These are phyloP conservation scores for Gonioctena quinquepunctata DNA, from an alignment of 1,140 invertebrate genomes.

Conservation along the genomic window DNA sequence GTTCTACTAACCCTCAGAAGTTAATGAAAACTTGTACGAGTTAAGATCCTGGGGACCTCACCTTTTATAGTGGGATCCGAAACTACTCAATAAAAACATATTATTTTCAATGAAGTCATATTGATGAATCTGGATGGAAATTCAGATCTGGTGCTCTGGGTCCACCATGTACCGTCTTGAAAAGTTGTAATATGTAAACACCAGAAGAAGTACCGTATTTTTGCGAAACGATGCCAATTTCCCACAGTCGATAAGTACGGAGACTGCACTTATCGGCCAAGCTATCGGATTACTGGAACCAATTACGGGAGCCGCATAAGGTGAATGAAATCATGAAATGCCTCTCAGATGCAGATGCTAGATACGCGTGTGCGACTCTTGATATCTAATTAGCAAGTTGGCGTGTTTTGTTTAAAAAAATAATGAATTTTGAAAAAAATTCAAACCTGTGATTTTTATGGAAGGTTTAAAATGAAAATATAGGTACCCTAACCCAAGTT, in stretches of 20 bases:
- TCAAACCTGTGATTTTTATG: too few species aligned
- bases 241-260: slow-evolving; percentile 36
- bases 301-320: slow-evolving; percentile 47
- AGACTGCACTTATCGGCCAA: slow-evolving; percentile 38
- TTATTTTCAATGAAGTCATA: too few species aligned
- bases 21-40: too few species aligned
- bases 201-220: slow-evolving; percentile 22
- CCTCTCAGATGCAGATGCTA: slow-evolving; percentile 38
- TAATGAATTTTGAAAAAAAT: not conserved
- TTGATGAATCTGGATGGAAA: too few species aligned
- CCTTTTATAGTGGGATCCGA: too few species aligned
- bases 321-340: slow-evolving; percentile 50
- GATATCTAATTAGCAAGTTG: slow-evolving; percentile 44
- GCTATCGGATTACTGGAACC: slow-evolving; percentile 46
- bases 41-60: too few species aligned
- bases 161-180: not conserved
- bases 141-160: too few species aligned
- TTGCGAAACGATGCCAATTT: slow-evolving; percentile 30
- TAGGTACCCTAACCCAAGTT: too few species aligned
- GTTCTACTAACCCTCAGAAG: too few species aligned
- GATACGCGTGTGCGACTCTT: slow-evolving; percentile 42
- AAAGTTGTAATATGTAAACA: not conserved
- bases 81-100: too few species aligned
- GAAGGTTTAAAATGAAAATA: too few species aligned
- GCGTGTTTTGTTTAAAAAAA: not conserved